These are phyloP conservation scores for Diplogasteroides magnus DNA, from an alignment of 1,140 invertebrate genomes.

Conservation along the genomic window DNA sequence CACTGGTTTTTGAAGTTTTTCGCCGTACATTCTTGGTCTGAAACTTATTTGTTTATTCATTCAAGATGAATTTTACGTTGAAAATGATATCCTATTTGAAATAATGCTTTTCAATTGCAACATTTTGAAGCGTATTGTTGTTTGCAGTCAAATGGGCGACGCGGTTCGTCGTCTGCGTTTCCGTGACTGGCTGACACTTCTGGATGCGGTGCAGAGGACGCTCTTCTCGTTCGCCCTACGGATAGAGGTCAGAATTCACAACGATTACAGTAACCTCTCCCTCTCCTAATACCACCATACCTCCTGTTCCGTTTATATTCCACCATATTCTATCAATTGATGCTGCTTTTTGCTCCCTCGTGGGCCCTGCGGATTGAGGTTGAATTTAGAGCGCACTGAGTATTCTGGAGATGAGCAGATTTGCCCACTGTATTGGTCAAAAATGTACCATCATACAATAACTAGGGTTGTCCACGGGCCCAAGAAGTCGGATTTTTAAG, in stretches of 20 bases:
- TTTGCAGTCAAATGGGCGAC: conserved; percentile 65
- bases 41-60: no score
- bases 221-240: conserved; percentile 61
- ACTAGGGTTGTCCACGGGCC: not conserved
- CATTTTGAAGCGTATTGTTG: no score
- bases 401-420: not conserved
- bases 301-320: no score
- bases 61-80: no score
- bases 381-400: not conserved
- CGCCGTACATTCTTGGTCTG: no score
- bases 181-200: conserved; percentile 72
- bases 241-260: not conserved
- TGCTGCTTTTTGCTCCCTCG: not conserved
- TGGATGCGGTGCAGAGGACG: conserved; percentile 70
- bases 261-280: no score
- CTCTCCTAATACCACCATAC: no score
- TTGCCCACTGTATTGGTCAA: not conserved
- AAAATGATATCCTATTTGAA: no score
- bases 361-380: not conserved
- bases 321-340: no score
- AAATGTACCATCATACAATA: not conserved
- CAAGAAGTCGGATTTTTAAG: no score
- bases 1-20: no score
- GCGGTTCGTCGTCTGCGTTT: conserved; percentile 66
- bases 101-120: no score